A percentile compares a stretch with the other conserved stretches of the same genome.
Evolutionary conservation across 2,797 vertebrate species (phyloP).

Genomic region (Fistularia commersonii): DNA sequence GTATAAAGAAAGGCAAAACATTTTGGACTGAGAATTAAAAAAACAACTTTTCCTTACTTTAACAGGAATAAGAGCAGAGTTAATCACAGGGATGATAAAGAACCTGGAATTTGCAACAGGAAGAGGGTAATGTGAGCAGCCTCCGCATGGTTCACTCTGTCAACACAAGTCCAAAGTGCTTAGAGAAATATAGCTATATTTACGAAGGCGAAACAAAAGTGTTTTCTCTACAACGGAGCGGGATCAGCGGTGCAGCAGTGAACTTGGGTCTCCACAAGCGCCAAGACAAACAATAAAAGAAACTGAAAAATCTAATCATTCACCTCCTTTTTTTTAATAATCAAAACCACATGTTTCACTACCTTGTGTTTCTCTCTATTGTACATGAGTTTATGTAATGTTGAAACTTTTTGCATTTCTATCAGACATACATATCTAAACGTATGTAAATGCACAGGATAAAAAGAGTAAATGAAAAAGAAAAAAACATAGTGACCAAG

Average conservation of each 20-base stretch:
- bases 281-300: constrained; percentile 41
- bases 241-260: constrained; percentile 15
- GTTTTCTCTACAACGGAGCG: constrained; percentile 23
- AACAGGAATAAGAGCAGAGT: constrained; percentile 29
- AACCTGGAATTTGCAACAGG: constrained; percentile 29
- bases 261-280: constrained; percentile 27
- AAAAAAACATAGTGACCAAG: no score
- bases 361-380: constrained; percentile 4
- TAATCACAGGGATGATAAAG: constrained; percentile 36
- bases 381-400: constrained; percentile 7
- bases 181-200: constrained; percentile 40
- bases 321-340: constrained; percentile 9
- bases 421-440: no score
- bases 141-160: constrained; percentile 21
- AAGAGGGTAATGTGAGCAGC: constrained; percentile 33
- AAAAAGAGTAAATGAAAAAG: neutral
- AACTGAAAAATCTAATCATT: constrained; percentile 37
- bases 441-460: no score
- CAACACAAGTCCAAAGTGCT: constrained; percentile 1
- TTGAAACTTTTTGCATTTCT: no score
- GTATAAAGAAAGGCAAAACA: constrained; percentile 23
- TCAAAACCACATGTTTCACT: constrained; percentile 28
- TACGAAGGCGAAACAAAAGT: constrained; percentile 41
- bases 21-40: constrained; percentile 14
- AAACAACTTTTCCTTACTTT: constrained; percentile 19